phyloP scores from a whole-genome alignment of 2,888 invertebrate genomes.

The Pachliopta kotzebuea region DNA sequence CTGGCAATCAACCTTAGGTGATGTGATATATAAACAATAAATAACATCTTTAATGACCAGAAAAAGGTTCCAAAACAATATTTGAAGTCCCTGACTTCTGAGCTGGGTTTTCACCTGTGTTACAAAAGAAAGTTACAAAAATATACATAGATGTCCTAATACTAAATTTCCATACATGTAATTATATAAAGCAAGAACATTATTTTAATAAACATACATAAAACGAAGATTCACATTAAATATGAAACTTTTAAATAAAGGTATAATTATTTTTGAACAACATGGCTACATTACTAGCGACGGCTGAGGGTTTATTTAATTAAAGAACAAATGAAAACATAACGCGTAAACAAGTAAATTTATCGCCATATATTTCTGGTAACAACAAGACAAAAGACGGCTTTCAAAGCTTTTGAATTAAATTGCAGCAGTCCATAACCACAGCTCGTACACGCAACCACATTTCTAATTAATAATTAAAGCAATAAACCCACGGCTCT shows the following conservation, averaged over 20 bases:
- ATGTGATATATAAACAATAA: too few species aligned
- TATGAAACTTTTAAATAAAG: not conserved
- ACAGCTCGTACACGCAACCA: constrained; percentile 34
- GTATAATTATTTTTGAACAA: not conserved
- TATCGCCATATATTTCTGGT: constrained; percentile 18
- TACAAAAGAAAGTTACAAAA: too few species aligned
- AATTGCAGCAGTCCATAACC: constrained; percentile 32
- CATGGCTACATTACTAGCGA: not conserved
- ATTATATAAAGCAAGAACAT: too few species aligned
- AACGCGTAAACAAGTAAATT: constrained; percentile 19
- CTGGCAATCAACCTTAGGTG: too few species aligned
- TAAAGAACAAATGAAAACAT: constrained; percentile 22
- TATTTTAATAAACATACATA: not conserved
- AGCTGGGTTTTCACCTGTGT: too few species aligned
- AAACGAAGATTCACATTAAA: not conserved
- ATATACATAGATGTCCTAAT: too few species aligned
- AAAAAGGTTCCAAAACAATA: too few species aligned
- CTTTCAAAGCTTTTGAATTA: constrained; percentile 29
- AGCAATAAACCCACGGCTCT: constrained; percentile 50
- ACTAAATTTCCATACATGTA: too few species aligned
- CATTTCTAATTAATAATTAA: constrained; percentile 54
- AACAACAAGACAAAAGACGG: constrained; percentile 26
- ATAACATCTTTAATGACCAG: too few species aligned
- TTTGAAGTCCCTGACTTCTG: too few species aligned
- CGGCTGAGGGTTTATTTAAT: constrained; percentile 11